phyloP scores from a whole-genome alignment of 2,113 vertebrate species.

The Arothron firmamentum region DNA sequence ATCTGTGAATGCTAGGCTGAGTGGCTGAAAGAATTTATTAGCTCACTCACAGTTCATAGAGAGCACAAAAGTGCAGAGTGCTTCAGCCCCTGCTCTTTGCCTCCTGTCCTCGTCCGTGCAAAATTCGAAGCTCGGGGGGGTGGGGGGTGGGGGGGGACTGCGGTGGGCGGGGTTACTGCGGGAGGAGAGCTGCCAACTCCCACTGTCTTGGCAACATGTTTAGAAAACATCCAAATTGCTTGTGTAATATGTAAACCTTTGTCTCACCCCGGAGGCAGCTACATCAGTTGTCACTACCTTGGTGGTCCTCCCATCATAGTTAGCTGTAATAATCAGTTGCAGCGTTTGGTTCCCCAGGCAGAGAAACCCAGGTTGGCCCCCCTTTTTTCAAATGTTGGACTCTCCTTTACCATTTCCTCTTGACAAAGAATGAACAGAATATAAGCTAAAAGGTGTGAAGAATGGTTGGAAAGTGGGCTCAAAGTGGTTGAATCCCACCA shows the following conservation, averaged over 20 bases:
- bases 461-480: slow-evolving; percentile 45
- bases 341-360: slow-evolving; percentile 75
- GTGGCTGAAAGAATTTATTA: slow-evolving; percentile 92
- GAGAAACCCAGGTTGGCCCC: slow-evolving; percentile 65
- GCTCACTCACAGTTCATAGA: slow-evolving; percentile 90
- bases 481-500: slow-evolving; percentile 22
- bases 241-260: slow-evolving; percentile 99
- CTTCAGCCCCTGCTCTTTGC: slow-evolving; percentile 79
- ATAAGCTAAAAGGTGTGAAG: slow-evolving; percentile 52
- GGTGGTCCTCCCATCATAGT: slow-evolving; percentile 93
- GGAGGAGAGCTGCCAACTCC: slow-evolving; percentile 84
- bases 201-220: slow-evolving; percentile 98
- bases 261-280: slow-evolving; percentile 88
- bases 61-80: slow-evolving; percentile 89
- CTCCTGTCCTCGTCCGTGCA: slow-evolving; percentile 64
- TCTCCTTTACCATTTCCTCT: slow-evolving; percentile 60
- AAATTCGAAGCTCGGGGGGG: slow-evolving; percentile 55
- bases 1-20: slow-evolving; percentile 86
- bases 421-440: slow-evolving; percentile 64
- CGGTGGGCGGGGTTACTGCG: background rate
- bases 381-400: slow-evolving; percentile 51
- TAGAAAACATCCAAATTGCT: slow-evolving; percentile 98
- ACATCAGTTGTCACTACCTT: slow-evolving; percentile 89
- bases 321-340: slow-evolving; percentile 85
- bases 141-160: background rate